A percentile compares a stretch with the other conserved stretches of the same genome.
Conservation (phyloP, 2,888 invertebrate genomes). For the Dorcus hopei region DNA sequence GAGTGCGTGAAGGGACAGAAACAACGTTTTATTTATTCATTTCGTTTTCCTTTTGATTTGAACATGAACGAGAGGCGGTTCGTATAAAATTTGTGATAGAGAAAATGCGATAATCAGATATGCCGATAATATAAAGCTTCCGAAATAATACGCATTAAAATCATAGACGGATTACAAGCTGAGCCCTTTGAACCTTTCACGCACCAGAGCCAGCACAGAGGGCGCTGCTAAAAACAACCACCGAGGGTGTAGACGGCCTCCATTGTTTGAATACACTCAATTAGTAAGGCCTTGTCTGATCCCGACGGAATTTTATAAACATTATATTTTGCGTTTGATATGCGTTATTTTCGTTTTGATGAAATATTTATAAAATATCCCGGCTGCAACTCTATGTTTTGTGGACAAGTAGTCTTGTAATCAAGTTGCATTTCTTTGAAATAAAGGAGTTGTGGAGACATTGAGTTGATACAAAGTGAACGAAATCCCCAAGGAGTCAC, state of each 20-base stretch:
- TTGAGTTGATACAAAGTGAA: constrained; percentile 16
- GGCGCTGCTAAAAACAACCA: constrained; percentile 16
- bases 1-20: neutral
- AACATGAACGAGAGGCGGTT: neutral
- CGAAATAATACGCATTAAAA: constrained; percentile 50
- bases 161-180: constrained; percentile 43
- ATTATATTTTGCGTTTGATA: neutral
- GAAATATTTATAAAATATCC: no score
- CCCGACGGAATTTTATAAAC: neutral
- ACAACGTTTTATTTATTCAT: constrained; percentile 18
- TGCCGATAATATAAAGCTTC: constrained; percentile 23
- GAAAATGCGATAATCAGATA: constrained; percentile 22
- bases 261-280: constrained; percentile 50
- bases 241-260: constrained; percentile 15
- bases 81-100: neutral
- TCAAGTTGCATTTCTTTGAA: constrained; percentile 9
- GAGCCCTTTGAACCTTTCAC: constrained; percentile 48
- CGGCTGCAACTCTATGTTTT: no score
- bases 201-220: constrained; percentile 38
- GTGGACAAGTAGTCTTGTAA: constrained; percentile 1
- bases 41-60: constrained; percentile 17
- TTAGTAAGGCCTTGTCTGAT: constrained; percentile 30
- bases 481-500: constrained; percentile 13
- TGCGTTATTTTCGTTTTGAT: no score
- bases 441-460: constrained; percentile 12